These are phyloP conservation scores for Busseola fusca DNA, from an alignment of 2,888 invertebrate species.

Conservation along the genomic window DNA sequence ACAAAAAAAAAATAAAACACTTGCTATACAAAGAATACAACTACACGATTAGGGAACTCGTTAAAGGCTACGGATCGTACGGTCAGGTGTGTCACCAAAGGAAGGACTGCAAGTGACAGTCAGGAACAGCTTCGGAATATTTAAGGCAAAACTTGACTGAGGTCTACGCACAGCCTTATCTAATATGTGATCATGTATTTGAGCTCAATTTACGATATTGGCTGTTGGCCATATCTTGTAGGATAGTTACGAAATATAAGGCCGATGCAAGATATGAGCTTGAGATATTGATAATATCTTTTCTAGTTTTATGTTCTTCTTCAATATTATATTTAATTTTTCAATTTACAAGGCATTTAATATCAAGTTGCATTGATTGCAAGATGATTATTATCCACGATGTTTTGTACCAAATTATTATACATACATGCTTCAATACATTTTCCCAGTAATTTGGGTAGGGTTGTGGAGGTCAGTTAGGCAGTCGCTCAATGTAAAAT, in stretches of 20 bases:
- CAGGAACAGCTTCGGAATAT: neutral
- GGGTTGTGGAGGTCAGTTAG: no score
- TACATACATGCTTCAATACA: neutral
- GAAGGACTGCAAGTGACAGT: neutral
- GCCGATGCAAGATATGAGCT: conserved; percentile 25
- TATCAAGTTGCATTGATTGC: neutral
- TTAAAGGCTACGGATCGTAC: neutral
- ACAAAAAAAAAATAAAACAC: no score
- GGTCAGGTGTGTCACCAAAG: neutral
- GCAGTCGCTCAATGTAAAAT: no score
- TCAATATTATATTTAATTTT: neutral
- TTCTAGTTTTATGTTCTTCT: conserved; percentile 4
- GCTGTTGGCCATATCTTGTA: conserved; percentile 28
- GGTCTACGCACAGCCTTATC: conserved; percentile 18
- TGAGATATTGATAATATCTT: conserved; percentile 9
- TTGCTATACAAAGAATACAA: neutral
- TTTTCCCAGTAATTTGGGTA: no score
- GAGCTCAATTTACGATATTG: conserved; percentile 48
- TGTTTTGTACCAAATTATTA: neutral
- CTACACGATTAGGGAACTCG: neutral
- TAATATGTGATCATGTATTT: conserved; percentile 18
- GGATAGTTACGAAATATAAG: conserved; percentile 35
- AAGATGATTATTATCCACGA: neutral
- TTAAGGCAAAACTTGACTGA: neutral
- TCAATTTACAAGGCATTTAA: neutral